phyloP scores from a whole-genome alignment of 2,888 invertebrate species.

The Pollenia amentaria region DNA sequence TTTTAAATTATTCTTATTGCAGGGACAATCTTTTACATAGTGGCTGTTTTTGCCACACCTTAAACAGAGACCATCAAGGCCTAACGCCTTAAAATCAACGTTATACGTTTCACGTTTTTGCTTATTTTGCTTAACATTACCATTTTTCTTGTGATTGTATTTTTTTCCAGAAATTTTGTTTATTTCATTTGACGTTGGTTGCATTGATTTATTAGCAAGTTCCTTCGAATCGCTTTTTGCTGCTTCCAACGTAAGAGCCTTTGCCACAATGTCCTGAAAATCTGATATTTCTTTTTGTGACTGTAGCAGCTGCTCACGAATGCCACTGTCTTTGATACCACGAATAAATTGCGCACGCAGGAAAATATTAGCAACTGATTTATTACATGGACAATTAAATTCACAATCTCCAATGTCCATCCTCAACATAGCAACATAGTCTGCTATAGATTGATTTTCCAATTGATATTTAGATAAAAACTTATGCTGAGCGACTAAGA shows the following conservation, averaged over 20 bases:
- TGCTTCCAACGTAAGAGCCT: slow-evolving; percentile 60
- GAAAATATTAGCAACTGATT: slow-evolving; percentile 46
- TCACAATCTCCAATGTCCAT: too few species aligned
- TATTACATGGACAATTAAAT: too few species aligned
- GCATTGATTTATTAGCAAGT: slow-evolving; percentile 20
- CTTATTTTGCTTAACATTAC: slow-evolving; percentile 1
- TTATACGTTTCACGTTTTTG: background rate
- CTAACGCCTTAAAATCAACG: background rate
- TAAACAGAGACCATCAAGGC: too few species aligned
- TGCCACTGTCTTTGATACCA: slow-evolving; percentile 47
- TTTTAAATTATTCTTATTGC: slow-evolving; percentile 41
- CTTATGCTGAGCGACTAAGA: slow-evolving; percentile 54
- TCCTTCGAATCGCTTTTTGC: slow-evolving; percentile 61
- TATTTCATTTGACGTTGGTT: slow-evolving; percentile 28
- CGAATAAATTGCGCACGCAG: slow-evolving; percentile 60
- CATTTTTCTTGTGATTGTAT: slow-evolving; percentile 16
- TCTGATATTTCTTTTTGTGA: slow-evolving; percentile 6
- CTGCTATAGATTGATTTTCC: slow-evolving; percentile 18
- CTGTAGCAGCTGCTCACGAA: slow-evolving; percentile 43
- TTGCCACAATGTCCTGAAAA: slow-evolving; percentile 36
- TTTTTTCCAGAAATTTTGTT: slow-evolving; percentile 45
- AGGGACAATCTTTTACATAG: slow-evolving; percentile 46
- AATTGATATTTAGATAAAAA: slow-evolving; percentile 54
- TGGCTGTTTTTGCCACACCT: slow-evolving; percentile 17
- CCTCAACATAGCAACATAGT: too few species aligned